These are phyloP conservation scores for Capromys pilorides DNA, from an alignment of 2,797 vertebrate species.

Conservation along the genomic window DNA sequence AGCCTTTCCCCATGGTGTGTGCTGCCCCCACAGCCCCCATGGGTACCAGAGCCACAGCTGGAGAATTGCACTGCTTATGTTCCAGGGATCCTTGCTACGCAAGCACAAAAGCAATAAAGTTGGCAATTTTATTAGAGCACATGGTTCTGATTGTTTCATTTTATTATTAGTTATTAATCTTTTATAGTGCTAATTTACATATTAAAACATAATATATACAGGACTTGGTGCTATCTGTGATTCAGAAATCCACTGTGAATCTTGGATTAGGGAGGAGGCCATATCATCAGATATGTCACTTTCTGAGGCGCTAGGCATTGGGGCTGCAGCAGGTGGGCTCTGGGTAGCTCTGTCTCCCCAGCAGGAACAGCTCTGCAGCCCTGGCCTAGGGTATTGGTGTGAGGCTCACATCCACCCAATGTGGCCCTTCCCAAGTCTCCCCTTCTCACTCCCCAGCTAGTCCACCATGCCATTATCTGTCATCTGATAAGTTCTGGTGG, in stretches of 20 bases:
- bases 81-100: not conserved
- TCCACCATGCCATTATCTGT: not conserved
- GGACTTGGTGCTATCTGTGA: not conserved
- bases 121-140: not conserved
- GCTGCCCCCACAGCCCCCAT: not conserved
- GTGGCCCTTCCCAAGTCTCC: accelerated
- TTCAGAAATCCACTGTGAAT: too few relatives aligned
- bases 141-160: not conserved
- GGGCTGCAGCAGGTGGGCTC: not conserved
- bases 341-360: not conserved
- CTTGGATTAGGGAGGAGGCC: too few relatives aligned
- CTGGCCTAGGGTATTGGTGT: not conserved
- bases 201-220: not conserved
- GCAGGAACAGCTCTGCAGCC: not conserved
- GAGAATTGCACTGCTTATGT: not conserved
- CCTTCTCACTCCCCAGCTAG: too few relatives aligned
- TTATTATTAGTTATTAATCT: not conserved
- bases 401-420: accelerated
- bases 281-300: not conserved
- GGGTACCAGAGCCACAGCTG: too few relatives aligned
- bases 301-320: not conserved
- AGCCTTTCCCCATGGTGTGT: not conserved
- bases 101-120: too few relatives aligned
- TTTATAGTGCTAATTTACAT: not conserved
- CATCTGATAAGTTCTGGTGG: not conserved